Percentiles rank a stretch among this genome's conserved stretches.
Conservation (phyloP, 2,113 vertebrate species). For the Poeciliopsis prolifica region DNA sequence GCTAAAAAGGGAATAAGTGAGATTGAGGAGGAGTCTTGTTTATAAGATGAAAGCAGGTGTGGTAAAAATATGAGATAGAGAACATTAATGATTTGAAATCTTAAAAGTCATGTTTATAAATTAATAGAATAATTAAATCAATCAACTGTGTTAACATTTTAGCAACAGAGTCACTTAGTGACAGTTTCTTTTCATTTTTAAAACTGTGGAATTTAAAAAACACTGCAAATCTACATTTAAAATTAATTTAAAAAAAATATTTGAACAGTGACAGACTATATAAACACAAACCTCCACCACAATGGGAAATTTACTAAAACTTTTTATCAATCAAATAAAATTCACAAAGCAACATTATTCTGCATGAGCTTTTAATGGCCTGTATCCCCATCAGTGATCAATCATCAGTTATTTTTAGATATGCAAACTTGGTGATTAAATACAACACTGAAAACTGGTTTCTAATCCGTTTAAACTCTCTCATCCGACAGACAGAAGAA, state of each 20-base stretch:
- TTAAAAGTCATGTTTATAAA: neutral
- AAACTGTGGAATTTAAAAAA: constrained; percentile 2
- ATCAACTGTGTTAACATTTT: neutral
- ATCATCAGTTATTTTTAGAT: constrained; percentile 1
- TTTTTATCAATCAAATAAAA: neutral
- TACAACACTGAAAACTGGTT: neutral
- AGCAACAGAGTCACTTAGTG: too few relatives aligned
- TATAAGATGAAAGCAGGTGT: neutral
- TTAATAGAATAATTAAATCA: neutral
- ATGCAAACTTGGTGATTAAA: neutral
- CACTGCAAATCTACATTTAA: neutral
- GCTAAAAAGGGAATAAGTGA: too few relatives aligned
- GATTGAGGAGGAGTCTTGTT: neutral
- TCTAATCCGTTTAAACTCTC: neutral
- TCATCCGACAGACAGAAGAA: neutral
- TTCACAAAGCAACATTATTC: neutral
- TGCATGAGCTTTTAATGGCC: neutral
- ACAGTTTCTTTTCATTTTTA: too few relatives aligned
- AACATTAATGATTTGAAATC: neutral
- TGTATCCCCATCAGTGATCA: neutral
- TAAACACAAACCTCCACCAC: neutral
- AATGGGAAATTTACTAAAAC: constrained; percentile 8
- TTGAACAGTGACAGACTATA: neutral
- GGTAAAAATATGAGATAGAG: neutral
- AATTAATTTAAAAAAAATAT: constrained; percentile 2